A percentile compares a stretch with the other conserved stretches of the same genome.
phyloP scores from a whole-genome alignment of 2,797 vertebrate species.

The Fistularia commersonii region DNA sequence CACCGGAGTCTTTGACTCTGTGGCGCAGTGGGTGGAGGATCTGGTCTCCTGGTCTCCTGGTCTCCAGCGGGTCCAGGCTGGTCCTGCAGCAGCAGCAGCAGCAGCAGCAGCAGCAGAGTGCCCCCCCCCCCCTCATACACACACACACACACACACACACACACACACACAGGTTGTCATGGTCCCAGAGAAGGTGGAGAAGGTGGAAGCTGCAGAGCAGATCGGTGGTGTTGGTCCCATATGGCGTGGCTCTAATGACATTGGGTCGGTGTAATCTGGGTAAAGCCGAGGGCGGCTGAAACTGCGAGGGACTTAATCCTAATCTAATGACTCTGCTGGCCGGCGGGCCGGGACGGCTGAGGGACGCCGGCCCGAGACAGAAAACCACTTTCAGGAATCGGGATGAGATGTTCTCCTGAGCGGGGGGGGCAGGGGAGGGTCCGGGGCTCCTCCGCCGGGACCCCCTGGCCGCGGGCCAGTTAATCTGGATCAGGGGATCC shows the following conservation, averaged over 20 bases:
- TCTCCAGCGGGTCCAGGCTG: too few relatives aligned
- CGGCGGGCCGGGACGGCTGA: constrained; percentile 4
- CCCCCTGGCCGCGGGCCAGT: constrained; percentile 48
- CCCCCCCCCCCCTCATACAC: too few relatives aligned
- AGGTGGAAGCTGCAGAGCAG: too few relatives aligned
- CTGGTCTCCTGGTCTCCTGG: too few relatives aligned
- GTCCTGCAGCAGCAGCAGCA: too few relatives aligned
- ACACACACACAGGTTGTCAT: too few relatives aligned
- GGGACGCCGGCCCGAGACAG: constrained; percentile 26
- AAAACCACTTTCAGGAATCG: constrained; percentile 39
- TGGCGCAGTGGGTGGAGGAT: too few relatives aligned
- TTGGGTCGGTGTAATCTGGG: constrained; percentile 72
- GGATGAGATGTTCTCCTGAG: constrained; percentile 6
- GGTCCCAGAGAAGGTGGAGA: too few relatives aligned
- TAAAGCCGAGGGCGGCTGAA: constrained; percentile 68
- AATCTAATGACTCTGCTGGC: constrained; percentile 75
- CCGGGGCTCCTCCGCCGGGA: constrained; percentile 33
- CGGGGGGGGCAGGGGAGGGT: too few relatives aligned
- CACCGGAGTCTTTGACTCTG: too few relatives aligned
- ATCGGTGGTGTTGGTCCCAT: constrained; percentile 41
- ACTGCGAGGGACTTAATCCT: constrained; percentile 73
- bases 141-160: too few relatives aligned
- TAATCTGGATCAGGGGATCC: constrained; percentile 72
- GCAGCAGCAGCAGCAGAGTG: too few relatives aligned
- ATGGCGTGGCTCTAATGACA: constrained; percentile 70